Evolutionary conservation across 2,113 vertebrate genomes (phyloP).

Genomic region (Spilogale gracilis): DNA sequence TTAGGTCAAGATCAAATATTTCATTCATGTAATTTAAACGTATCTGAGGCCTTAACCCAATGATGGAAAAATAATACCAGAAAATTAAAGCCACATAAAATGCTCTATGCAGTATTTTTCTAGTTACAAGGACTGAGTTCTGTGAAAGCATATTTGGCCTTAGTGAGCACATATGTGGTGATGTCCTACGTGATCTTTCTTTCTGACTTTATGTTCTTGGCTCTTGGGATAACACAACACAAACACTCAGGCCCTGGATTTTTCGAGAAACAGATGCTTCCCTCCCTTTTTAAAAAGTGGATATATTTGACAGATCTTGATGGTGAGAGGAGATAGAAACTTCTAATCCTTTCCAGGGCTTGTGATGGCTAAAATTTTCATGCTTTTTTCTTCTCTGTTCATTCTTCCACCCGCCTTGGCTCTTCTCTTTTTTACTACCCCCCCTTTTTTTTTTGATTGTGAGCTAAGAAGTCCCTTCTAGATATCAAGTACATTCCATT

Average conservation of each 20-base stretch:
- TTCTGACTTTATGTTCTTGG: slow-evolving; percentile 4
- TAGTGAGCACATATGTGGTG: background rate
- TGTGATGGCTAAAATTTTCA: background rate
- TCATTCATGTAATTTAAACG: background rate
- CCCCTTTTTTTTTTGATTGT: background rate
- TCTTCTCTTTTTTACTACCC: too few species aligned
- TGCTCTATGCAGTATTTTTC: background rate
- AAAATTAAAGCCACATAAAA: background rate
- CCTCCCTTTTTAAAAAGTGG: background rate
- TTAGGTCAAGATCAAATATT: background rate
- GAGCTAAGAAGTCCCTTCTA: background rate
- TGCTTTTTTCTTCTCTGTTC: background rate
- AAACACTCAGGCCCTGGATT: background rate
- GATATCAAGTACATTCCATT: background rate
- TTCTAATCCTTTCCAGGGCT: background rate
- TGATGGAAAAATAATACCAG: background rate
- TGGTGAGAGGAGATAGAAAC: background rate
- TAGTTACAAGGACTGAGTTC: background rate
- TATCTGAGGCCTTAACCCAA: background rate
- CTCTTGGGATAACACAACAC: background rate
- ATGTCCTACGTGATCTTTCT: background rate
- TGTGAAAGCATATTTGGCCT: background rate
- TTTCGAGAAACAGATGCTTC: background rate
- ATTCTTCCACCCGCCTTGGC: background rate
- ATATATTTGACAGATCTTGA: background rate